Evolutionary conservation across 1,140 invertebrate genomes (phyloP).

Genomic region (Caligus rogercresseyi): DNA sequence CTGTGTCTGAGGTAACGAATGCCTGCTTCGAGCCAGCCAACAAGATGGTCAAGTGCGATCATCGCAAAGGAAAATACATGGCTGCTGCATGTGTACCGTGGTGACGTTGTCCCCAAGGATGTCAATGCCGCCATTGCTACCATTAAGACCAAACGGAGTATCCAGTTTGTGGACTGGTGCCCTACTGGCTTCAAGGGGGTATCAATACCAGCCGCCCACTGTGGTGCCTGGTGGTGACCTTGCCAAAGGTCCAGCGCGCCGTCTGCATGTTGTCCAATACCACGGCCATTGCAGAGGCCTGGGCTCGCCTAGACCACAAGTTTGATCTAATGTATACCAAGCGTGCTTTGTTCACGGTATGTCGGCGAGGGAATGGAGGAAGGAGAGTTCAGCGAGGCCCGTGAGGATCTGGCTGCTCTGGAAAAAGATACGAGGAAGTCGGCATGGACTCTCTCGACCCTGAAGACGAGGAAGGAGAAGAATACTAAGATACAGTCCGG

Average conservation of each 20-base stretch:
- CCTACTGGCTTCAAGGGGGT: slow-evolving; percentile 51
- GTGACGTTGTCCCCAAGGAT: slow-evolving; percentile 61
- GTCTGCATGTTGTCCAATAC: slow-evolving; percentile 61
- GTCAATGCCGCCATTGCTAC: slow-evolving; percentile 66
- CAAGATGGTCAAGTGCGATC: slow-evolving; percentile 63
- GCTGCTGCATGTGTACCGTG: slow-evolving; percentile 69
- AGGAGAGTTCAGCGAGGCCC: slow-evolving; percentile 63
- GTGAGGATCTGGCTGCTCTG: slow-evolving; percentile 64
- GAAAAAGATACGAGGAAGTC: slow-evolving; percentile 53
- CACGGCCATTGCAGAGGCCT: slow-evolving; percentile 47
- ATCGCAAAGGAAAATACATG: slow-evolving; percentile 49
- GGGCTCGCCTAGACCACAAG: slow-evolving; percentile 39
- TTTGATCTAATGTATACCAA: slow-evolving; percentile 44
- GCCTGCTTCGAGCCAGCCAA: slow-evolving; percentile 61
- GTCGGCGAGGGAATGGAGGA: slow-evolving; percentile 71
- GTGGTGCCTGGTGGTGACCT: slow-evolving; percentile 41
- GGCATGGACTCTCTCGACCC: slow-evolving; percentile 41
- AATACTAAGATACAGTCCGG: no score
- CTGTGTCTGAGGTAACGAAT: slow-evolving; percentile 59
- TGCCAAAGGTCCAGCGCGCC: slow-evolving; percentile 40
- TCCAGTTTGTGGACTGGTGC: slow-evolving; percentile 63
- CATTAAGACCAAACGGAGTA: slow-evolving; percentile 61
- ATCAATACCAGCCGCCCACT: slow-evolving; percentile 37
- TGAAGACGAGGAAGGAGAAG: slow-evolving; percentile 29
- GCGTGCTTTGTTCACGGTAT: slow-evolving; percentile 42